A percentile compares a stretch with the other conserved stretches of the same genome.
Conservation (phyloP, 2,888 invertebrate species). For the Caenorhabditis wallacei region DNA sequence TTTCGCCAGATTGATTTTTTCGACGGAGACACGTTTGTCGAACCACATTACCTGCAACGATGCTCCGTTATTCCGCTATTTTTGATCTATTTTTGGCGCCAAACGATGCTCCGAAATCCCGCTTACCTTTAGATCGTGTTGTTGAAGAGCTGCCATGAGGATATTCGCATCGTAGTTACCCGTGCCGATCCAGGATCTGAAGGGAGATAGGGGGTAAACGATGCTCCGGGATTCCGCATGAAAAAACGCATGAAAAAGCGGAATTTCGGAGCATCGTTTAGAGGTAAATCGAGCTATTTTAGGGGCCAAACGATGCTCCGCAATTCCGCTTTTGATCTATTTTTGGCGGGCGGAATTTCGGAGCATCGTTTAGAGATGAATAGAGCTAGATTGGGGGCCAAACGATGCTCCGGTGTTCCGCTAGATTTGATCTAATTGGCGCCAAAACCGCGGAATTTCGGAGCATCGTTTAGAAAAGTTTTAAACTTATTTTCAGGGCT, state of each 20-base stretch:
- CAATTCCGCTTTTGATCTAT: too few species aligned
- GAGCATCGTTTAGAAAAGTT: conserved; percentile 1
- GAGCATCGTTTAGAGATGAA: conserved; percentile 5
- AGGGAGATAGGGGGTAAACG: too few species aligned
- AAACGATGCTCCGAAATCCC: neutral
- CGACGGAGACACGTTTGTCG: conserved; percentile 55
- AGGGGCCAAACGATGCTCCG: too few species aligned
- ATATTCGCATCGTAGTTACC: conserved; percentile 99
- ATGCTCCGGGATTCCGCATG: too few species aligned
- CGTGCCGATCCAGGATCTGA: conserved; percentile 87
- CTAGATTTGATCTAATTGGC: too few species aligned
- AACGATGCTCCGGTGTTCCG: too few species aligned
- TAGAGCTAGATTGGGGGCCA: too few species aligned
- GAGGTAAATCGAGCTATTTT: too few species aligned
- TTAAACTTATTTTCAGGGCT: too few species aligned
- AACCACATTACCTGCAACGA: conserved; percentile 65
- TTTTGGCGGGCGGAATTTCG: neutral
- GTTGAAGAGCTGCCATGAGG: conserved; percentile 92
- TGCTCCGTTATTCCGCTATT: too few species aligned
- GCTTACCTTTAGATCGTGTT: conserved; percentile 64
- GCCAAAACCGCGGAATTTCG: neutral
- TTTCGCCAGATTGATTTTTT: conserved; percentile 62
- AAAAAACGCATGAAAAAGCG: too few species aligned
- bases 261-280: neutral
- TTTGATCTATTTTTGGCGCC: too few species aligned